Evolutionary conservation across 1,140 invertebrate species (phyloP).

Genomic region (Aphaenogaster ashmeadi): DNA sequence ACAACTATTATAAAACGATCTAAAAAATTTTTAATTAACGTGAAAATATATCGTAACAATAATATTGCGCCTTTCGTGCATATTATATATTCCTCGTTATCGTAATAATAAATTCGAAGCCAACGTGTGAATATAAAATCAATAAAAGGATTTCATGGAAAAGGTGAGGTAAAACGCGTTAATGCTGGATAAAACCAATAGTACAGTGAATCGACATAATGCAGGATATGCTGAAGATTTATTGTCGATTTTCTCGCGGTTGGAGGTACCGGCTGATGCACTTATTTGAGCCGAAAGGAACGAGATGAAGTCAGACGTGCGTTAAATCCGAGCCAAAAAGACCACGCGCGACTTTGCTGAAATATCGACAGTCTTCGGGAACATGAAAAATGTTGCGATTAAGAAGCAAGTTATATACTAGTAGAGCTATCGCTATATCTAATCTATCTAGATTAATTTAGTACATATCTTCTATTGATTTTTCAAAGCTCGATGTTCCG

Average conservation of each 20-base stretch:
- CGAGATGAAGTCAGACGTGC: constrained; percentile 41
- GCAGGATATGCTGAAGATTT: background rate
- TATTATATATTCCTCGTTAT: background rate
- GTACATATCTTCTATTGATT: background rate
- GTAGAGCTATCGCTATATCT: background rate
- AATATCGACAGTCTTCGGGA: constrained; percentile 28
- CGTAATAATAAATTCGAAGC: background rate
- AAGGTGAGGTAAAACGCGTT: background rate
- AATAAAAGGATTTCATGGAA: constrained; percentile 8
- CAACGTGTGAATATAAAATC: constrained; percentile 12
- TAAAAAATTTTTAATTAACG: background rate
- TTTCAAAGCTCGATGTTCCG: background rate
- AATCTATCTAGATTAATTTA: constrained; percentile 6
- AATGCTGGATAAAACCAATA: constrained; percentile 29
- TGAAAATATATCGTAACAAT: background rate
- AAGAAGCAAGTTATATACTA: constrained; percentile 3
- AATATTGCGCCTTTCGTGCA: background rate
- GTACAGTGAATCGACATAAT: background rate
- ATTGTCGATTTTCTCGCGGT: constrained; percentile 26
- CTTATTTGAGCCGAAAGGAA: constrained; percentile 39
- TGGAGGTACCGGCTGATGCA: constrained; percentile 18
- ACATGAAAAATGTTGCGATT: constrained; percentile 21
- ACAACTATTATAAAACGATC: background rate
- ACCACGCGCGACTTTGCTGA: background rate
- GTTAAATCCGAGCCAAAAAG: constrained; percentile 50